Conservation (phyloP, 2,797 vertebrate species). For the Rousettus madagascariensis region DNA sequence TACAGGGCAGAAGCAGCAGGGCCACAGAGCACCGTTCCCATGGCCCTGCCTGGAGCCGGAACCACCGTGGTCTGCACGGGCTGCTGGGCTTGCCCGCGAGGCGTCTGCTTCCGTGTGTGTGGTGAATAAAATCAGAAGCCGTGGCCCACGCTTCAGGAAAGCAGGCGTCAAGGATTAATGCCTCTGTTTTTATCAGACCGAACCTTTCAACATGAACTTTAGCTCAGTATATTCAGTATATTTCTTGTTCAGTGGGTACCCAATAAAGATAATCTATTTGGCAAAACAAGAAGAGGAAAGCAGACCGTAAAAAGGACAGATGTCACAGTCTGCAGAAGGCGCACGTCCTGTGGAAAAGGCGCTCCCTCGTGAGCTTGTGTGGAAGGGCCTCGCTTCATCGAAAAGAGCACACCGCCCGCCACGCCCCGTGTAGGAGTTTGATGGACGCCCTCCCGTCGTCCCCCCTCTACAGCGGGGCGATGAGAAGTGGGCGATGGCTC, state of each 20-base stretch:
- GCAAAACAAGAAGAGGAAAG: no score
- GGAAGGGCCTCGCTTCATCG: rapidly evolving
- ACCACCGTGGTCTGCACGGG: rapidly evolving
- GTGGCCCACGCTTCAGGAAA: neutral
- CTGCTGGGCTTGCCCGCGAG: neutral
- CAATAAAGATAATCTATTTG: no score
- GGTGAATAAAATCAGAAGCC: neutral
- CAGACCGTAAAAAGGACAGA: neutral
- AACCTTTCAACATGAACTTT: no score
- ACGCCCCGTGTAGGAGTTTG: neutral
- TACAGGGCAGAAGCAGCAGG: neutral
- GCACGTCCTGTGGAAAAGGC: rapidly evolving
- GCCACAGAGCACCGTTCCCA: rapidly evolving
- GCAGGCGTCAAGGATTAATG: no score
- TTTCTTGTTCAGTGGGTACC: no score
- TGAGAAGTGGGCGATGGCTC: neutral
- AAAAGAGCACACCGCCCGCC: rapidly evolving
- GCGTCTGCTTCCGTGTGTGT: neutral
- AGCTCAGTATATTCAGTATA: no score
- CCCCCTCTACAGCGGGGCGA: no score
- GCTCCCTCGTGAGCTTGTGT: rapidly evolving
- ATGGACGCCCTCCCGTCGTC: no score
- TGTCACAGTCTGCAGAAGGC: neutral
- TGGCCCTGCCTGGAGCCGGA: neutral
- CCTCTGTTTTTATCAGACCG: no score